Base-by-base conservation (phyloP, 2,797 vertebrate genomes). In the Scyliorhinus canicula region DNA sequence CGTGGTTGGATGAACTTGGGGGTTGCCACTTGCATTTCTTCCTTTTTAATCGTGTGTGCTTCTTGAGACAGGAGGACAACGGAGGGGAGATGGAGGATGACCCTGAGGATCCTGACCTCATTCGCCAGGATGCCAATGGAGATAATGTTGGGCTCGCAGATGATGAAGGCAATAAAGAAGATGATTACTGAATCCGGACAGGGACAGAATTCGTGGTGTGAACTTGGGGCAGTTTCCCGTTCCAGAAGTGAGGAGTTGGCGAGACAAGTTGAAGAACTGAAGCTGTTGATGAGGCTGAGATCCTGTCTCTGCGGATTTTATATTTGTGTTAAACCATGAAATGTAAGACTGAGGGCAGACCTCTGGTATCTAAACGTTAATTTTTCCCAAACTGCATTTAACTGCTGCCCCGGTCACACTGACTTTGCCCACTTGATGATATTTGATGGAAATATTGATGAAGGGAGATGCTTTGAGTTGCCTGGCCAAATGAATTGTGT, bases 11-110 rank as follows among this genome's bases (percentile, higher is more conserved):
- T 40, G 57, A n/a, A 19, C 57, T 9, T 47, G 44, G 44, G n/a
- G 44, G 1, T 74, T 26, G 21, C 44, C 21, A 24, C 6, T 91
- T 91, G 6, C 16, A 63, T 63, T 91, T n/a, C 44, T 19, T 40
- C 14, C 57, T 19, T 28, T 26, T 9, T 91, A 21, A 91, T 44
- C 0, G 24, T 65, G 88, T 91, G 55, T 40, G 35, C 14, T 65
- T 65, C 60, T 65, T 65, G 57, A 4, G 16, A 7, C 95, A 97
- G 96, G 96, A 97, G 95, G 97, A 97, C 84, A 96, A 91, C 0
- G 96, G 96, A 67, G 96, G 96, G 16, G 96, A 96, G 69, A 93
- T 95, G 90, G 96, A 96, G 7, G 88, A 91, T 65, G 96, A 97
- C 90, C 95, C 93, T 0, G 96, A 96, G 4, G 96, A 96, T 93